Evolutionary conservation across 2,797 vertebrate genomes (phyloP), one percentile per base, ranked within the genome.

Genomic region (Sebastes baramenuke): DNA sequence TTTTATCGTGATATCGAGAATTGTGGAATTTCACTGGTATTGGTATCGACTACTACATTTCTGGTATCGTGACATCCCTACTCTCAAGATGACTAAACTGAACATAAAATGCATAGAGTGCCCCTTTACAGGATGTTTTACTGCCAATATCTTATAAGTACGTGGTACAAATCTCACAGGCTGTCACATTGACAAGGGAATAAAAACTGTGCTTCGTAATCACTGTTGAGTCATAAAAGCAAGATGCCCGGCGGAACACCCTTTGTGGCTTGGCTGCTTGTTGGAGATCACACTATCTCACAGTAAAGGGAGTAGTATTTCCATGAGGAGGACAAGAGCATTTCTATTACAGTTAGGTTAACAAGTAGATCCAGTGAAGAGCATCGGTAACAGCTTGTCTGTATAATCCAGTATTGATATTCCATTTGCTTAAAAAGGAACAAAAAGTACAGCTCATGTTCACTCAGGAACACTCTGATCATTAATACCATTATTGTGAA

Each of bases 181-280:
- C n/a, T 61, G 7, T 27, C 36, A 55, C 27, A 65, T 8, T 58
- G 52, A 69, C 65, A 71, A 49, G 25, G 62, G 77, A 81, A 87
- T 71, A 82, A 80, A 79, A 73, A 7, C 12, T 9, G 25, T 18
- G 24, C 56, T 20, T 67, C 8, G 13, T 73, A 75, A 68, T 78
- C 64, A 14, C 2, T 18, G 30, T 20, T 12, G 20, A 52, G 10
- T 22, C 30, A 49, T 62, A 55, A 72, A 65, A 67, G 18, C 10
- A 49, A 72, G 36, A 78, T 2, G 12, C 16, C 55, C 32, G 5
- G 2, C 8, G 25, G n/a, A 61, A 38, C 25, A 32, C 18, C 34
- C 10, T 29, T 25, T 0, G 2, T 27, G 20, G 30, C 56, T 77
- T 52, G 77, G 10, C 42, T 66, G 24, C 59, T 75, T 8, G 64